Evolutionary conservation across 2,113 vertebrate genomes (phyloP).

Genomic region (Cygnus buccinator): DNA sequence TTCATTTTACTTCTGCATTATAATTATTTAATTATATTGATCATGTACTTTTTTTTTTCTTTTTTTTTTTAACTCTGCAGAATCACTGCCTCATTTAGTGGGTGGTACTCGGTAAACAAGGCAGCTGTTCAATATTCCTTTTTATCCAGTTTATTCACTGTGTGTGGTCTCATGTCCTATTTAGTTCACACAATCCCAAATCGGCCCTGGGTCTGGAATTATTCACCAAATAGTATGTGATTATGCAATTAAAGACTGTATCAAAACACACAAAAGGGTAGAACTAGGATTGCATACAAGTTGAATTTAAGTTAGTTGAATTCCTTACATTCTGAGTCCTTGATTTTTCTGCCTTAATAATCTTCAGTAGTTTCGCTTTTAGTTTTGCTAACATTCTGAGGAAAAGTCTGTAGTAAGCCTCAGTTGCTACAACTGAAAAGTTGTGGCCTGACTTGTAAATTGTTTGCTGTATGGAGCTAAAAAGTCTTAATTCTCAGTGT

Average conservation of each 20-base stretch:
- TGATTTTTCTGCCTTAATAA: conserved; percentile 23
- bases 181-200: conserved; percentile 60
- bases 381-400: background rate
- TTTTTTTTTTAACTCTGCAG: conserved; percentile 1
- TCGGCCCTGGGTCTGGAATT: conserved; percentile 55
- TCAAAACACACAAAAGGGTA: conserved; percentile 62
- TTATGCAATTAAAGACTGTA: conserved; percentile 66
- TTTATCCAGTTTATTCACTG: conserved; percentile 63
- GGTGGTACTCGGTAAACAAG: conserved; percentile 55
- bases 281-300: conserved; percentile 16
- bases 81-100: conserved; percentile 51
- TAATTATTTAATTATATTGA: conserved; percentile 61
- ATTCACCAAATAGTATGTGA: conserved; percentile 62
- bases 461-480: conserved; percentile 21
- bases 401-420: background rate
- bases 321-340: background rate
- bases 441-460: conserved; percentile 33
- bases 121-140: conserved; percentile 67
- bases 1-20: background rate
- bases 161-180: conserved; percentile 70
- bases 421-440: conserved; percentile 34
- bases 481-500: background rate
- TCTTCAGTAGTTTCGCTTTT: background rate
- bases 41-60: background rate
- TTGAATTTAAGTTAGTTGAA: conserved; percentile 6